phyloP scores from a whole-genome alignment of 2,797 vertebrate genomes.

The Spinus olivaceus region DNA sequence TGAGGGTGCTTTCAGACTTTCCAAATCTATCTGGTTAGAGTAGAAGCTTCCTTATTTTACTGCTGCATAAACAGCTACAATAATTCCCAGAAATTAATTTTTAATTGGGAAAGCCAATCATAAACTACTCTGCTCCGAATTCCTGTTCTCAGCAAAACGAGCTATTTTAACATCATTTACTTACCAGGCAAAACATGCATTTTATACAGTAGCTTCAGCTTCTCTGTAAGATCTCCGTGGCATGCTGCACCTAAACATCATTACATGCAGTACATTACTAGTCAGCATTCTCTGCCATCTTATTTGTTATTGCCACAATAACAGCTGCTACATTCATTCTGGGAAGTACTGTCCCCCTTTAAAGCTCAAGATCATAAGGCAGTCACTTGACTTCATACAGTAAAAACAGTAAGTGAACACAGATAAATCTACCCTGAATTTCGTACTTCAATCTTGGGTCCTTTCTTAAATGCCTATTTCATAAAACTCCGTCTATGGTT shows the following conservation, averaged over 20 bases:
- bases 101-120: background rate
- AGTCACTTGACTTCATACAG: background rate
- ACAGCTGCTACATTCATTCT: background rate
- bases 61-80: background rate
- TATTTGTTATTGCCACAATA: background rate
- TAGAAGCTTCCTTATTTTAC: background rate
- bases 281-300: background rate
- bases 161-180: slow-evolving; percentile 32
- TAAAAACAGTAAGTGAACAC: background rate
- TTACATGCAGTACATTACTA: background rate
- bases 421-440: background rate
- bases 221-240: slow-evolving; percentile 93
- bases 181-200: slow-evolving; percentile 94
- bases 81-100: background rate
- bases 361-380: background rate
- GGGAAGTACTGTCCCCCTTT: background rate
- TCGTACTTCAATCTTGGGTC: background rate
- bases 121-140: background rate
- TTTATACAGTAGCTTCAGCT: slow-evolving; percentile 93
- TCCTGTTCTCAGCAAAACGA: background rate
- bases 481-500: background rate
- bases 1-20: background rate
- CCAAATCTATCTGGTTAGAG: background rate
- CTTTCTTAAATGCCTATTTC: background rate
- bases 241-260: slow-evolving; percentile 84